Base-by-base conservation (phyloP, 2,888 invertebrate genomes). In the Ganaspis brasiliensis region DNA sequence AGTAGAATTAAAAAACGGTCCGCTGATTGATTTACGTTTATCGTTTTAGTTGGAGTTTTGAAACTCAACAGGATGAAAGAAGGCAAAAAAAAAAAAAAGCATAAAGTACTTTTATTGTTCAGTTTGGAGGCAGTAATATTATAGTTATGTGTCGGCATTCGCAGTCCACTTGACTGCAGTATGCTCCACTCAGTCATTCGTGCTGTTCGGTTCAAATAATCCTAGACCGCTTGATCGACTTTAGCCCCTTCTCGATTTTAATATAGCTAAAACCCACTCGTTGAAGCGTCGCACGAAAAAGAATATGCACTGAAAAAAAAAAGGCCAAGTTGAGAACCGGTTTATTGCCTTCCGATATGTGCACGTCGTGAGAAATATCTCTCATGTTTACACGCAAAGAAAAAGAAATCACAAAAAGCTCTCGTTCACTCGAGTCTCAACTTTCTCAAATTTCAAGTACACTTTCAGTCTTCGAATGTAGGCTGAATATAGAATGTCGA, bases 101-200 rank as follows among this genome's bases (percentile, higher is more conserved):
- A 35, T 35, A 35, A 9, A 59, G 26, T n/a, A 31, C 16, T 10
- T 35, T 40, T 40, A 37, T 63, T 40, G 63, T 63, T 63, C 35
- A 35, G 35, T 61, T 61, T 35, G 61, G 35, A 9, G 56, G 24
- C 14, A 24, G 56, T 56, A 56, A 21, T 21, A 24, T 56, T 52
- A 52, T 52, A 52, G 52, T 52, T 52, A 52, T 52, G 52, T 52
- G 26, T 21, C 19, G 55, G 55, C 56, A 56, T 61, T 31, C 63
- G 37, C 63, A 40, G 63, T 63, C 40, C 40, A 40, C 40, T 63
- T 63, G 63, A 63, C 63, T 63, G 59, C 31, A 59, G 31, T 6
- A 31, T 26, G 56, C 56, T 56, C 59, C 59, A 59, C 59, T 63
- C 63, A 63, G 63, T 63, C 45, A 67, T 19, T 52, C 52, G 52